Conservation (phyloP, 1,140 invertebrate genomes). For the Drosophila serrata region DNA sequence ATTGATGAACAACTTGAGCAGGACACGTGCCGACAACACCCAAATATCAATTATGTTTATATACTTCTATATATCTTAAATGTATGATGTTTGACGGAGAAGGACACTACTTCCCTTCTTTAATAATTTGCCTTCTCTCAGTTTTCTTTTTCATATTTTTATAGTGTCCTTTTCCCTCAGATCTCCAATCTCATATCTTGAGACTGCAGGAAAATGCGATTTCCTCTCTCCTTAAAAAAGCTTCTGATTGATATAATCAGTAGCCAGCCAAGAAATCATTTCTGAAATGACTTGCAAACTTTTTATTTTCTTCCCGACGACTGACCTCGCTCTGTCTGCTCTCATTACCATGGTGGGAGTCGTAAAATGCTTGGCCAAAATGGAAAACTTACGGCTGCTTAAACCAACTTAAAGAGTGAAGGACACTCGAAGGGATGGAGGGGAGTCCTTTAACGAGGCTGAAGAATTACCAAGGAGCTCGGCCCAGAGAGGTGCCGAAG, state of each 20-base stretch:
- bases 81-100: background rate
- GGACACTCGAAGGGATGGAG: constrained; percentile 8
- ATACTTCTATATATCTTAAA: background rate
- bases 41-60: constrained; percentile 24
- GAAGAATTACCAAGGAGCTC: constrained; percentile 2
- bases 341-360: constrained; percentile 11
- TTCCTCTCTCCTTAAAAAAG: background rate
- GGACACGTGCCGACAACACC: constrained; percentile 19
- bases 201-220: background rate
- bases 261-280: constrained; percentile 22
- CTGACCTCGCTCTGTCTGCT: background rate
- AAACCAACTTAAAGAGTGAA: constrained; percentile 36
- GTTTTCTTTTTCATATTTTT: background rate
- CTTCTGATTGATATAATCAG: constrained; percentile 20
- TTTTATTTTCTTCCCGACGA: background rate
- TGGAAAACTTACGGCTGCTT: constrained; percentile 38
- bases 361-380: constrained; percentile 26
- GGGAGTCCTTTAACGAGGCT: constrained; percentile 27
- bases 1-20: constrained; percentile 37
- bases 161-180: background rate
- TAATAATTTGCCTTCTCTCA: no score
- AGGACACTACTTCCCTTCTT: background rate
- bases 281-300: constrained; percentile 1
- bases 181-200: background rate
- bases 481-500: constrained; percentile 3